phyloP scores from a whole-genome alignment of 1,140 invertebrate genomes.

The Apis cerana region DNA sequence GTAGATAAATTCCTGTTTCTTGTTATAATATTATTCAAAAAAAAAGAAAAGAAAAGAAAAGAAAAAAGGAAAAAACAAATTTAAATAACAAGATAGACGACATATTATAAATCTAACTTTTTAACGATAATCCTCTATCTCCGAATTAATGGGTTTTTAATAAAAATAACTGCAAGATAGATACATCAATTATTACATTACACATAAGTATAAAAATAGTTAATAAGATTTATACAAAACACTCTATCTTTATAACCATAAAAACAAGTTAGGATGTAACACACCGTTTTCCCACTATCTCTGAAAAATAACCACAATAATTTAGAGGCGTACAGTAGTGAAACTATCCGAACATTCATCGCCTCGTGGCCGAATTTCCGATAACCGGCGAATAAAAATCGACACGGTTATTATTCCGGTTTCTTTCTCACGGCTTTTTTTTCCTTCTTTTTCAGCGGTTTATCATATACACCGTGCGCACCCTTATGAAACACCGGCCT shows the following conservation, averaged over 20 bases:
- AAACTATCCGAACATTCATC: conserved; percentile 8
- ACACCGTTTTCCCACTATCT: background rate
- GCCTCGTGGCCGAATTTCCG: background rate
- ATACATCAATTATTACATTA: too few species aligned
- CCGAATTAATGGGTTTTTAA: too few species aligned
- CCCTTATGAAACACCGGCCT: background rate
- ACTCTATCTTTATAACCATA: too few species aligned
- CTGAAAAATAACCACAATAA: background rate
- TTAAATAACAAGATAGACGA: too few species aligned
- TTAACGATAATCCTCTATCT: too few species aligned
- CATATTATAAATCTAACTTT: too few species aligned
- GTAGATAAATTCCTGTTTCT: background rate
- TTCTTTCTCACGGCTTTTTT: background rate
- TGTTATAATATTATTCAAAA: background rate
- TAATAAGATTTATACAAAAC: background rate
- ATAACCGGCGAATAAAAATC: conserved; percentile 21
- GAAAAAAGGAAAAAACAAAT: too few species aligned
- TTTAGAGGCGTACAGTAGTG: background rate
- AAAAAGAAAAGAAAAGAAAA: background rate
- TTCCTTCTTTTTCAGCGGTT: too few species aligned
- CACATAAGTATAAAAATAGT: background rate
- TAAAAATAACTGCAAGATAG: too few species aligned
- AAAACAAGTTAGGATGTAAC: background rate
- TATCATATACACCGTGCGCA: background rate
- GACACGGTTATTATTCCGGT: conserved; percentile 16